Conservation (phyloP, 1,140 invertebrate species). For the Akabosia matsudoensis region DNA sequence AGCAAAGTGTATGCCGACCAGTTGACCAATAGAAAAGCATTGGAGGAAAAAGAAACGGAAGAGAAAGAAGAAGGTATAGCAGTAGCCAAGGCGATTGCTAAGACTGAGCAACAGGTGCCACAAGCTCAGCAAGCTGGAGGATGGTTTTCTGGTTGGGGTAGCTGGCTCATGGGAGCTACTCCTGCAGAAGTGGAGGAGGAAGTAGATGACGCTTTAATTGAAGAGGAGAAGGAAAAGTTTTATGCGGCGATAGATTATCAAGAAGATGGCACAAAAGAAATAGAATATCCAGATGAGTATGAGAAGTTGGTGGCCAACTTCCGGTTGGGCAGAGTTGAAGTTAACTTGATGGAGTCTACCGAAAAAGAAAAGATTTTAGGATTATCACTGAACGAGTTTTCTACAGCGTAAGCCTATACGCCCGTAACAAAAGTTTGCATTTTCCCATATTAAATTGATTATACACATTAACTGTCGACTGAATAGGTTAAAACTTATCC, state of each 20-base stretch:
- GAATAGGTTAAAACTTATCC: too few species aligned
- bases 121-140: too few species aligned
- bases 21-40: too few species aligned
- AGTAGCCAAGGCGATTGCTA: too few species aligned
- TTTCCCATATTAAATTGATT: too few species aligned
- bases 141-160: conserved; percentile 54
- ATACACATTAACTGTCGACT: too few species aligned
- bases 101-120: too few species aligned
- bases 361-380: not conserved
- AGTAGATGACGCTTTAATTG: conserved; percentile 59
- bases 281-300: not conserved
- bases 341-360: not conserved
- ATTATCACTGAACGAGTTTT: not conserved
- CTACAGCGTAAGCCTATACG: not conserved
- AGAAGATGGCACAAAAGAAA: conserved; percentile 50
- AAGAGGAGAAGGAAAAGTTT: conserved; percentile 89
- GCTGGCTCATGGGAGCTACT: conserved; percentile 62
- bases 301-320: not conserved
- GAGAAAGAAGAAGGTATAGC: conserved; percentile 47
- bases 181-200: not conserved
- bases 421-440: not conserved
- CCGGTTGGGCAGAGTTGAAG: not conserved
- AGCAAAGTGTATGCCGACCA: too few species aligned
- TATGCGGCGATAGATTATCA: conserved; percentile 72
- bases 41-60: conserved; percentile 38